These are phyloP conservation scores for Mythimna albipuncta DNA, from an alignment of 2,888 invertebrate genomes.

Conservation along the genomic window DNA sequence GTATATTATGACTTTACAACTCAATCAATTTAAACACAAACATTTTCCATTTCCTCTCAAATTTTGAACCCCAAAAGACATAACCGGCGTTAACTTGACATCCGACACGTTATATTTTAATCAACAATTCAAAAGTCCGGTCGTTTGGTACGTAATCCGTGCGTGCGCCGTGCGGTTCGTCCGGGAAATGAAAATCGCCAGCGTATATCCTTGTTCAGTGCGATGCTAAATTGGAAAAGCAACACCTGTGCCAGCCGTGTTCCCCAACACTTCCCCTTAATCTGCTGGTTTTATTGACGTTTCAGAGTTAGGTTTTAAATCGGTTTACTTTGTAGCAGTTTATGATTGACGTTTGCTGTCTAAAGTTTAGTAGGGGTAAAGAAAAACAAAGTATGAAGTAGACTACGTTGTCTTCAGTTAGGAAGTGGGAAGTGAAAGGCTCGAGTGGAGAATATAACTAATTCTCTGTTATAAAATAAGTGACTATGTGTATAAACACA, in stretches of 20 bases:
- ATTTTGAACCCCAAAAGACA: slow-evolving; percentile 16
- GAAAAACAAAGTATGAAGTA: slow-evolving; percentile 16
- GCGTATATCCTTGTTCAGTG: slow-evolving; percentile 72
- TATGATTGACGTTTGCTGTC: slow-evolving; percentile 51
- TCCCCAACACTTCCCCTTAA: slow-evolving; percentile 68
- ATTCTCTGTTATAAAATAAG: neutral
- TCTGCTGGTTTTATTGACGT: slow-evolving; percentile 58
- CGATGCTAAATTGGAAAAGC: slow-evolving; percentile 80
- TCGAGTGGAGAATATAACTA: neutral
- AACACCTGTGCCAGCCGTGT: slow-evolving; percentile 77
- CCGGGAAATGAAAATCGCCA: slow-evolving; percentile 75
- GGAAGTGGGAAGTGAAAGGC: neutral
- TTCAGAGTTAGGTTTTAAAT: slow-evolving; percentile 55
- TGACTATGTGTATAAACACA: neutral
- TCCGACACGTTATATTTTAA: slow-evolving; percentile 57
- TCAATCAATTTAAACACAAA: neutral
- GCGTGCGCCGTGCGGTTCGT: slow-evolving; percentile 64
- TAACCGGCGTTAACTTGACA: slow-evolving; percentile 34
- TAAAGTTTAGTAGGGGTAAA: slow-evolving; percentile 15
- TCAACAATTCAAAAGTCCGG: slow-evolving; percentile 69
- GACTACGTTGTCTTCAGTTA: neutral
- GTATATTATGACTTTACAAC: neutral
- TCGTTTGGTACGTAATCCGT: slow-evolving; percentile 59
- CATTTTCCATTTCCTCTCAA: neutral
- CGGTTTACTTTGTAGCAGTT: slow-evolving; percentile 47